phyloP scores from a whole-genome alignment of 2,888 invertebrate genomes.

The Acanthopleura granulata region DNA sequence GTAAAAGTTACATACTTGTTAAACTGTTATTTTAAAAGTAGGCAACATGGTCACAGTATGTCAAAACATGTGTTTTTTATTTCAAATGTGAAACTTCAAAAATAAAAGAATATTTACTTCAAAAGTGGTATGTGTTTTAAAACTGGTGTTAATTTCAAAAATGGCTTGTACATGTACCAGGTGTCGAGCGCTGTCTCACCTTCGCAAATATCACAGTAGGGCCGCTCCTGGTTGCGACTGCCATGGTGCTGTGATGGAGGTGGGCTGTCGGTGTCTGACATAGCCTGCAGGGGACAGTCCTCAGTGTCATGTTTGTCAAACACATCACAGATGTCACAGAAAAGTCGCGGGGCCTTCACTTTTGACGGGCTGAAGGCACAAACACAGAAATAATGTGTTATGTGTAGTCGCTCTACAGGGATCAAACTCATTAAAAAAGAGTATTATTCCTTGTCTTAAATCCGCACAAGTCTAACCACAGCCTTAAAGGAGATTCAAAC shows the following conservation, averaged over 20 bases:
- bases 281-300: slow-evolving; percentile 91
- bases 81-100: too few relatives aligned
- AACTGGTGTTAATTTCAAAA: too few relatives aligned
- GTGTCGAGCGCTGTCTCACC: slow-evolving; percentile 45
- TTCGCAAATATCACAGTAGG: slow-evolving; percentile 95
- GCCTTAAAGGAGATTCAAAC: too few relatives aligned
- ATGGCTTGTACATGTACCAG: neutral
- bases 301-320: slow-evolving; percentile 98
- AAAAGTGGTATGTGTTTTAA: too few relatives aligned
- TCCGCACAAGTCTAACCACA: too few relatives aligned
- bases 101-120: too few relatives aligned
- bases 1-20: too few relatives aligned
- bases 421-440: too few relatives aligned
- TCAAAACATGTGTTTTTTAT: too few relatives aligned
- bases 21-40: too few relatives aligned
- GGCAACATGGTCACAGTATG: too few relatives aligned
- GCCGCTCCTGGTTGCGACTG: slow-evolving; percentile 66
- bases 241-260: slow-evolving; percentile 71
- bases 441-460: too few relatives aligned
- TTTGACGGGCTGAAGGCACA: neutral
- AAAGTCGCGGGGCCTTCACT: slow-evolving; percentile 80
- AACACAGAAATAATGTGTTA: neutral
- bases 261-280: slow-evolving; percentile 70
- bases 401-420: neutral
- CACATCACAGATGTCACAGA: slow-evolving; percentile 97